Evolutionary conservation across 2,113 vertebrate species (phyloP).

Genomic region (Oriolus oriolus): DNA sequence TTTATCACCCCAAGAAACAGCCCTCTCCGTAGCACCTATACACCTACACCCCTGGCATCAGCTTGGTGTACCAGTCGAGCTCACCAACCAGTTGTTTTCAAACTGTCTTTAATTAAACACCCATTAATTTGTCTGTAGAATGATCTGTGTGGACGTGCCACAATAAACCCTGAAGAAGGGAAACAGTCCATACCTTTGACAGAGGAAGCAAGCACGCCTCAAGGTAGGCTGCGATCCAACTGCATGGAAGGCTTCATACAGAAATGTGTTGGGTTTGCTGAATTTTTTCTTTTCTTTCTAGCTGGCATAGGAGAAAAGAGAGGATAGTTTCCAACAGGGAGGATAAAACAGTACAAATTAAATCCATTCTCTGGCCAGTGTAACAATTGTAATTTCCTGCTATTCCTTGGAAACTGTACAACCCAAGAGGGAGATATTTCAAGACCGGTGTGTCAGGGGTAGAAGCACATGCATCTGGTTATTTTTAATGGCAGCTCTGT

Average conservation of each 20-base stretch:
- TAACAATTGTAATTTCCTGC: conserved; percentile 67
- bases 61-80: not conserved
- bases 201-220: not conserved
- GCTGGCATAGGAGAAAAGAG: conserved; percentile 18
- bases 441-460: conserved; percentile 46
- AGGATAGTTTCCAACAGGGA: conserved; percentile 54
- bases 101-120: not conserved
- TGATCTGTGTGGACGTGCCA: not conserved
- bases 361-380: conserved; percentile 62
- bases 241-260: conserved; percentile 9
- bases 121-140: not conserved
- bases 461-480: conserved; percentile 50
- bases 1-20: not conserved
- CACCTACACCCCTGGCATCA: not conserved
- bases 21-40: not conserved
- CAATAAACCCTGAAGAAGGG: not conserved
- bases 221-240: not conserved
- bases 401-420: conserved; percentile 58
- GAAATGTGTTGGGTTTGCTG: conserved; percentile 22
- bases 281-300: not conserved
- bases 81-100: not conserved
- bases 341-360: conserved; percentile 66
- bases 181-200: not conserved
- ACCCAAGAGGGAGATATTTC: conserved; percentile 58
- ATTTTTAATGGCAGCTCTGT: conserved; percentile 58